Evolutionary conservation across 2,888 invertebrate genomes (phyloP), one percentile per base, ranked within the genome.

Genomic region (Eristalis tenax): DNA sequence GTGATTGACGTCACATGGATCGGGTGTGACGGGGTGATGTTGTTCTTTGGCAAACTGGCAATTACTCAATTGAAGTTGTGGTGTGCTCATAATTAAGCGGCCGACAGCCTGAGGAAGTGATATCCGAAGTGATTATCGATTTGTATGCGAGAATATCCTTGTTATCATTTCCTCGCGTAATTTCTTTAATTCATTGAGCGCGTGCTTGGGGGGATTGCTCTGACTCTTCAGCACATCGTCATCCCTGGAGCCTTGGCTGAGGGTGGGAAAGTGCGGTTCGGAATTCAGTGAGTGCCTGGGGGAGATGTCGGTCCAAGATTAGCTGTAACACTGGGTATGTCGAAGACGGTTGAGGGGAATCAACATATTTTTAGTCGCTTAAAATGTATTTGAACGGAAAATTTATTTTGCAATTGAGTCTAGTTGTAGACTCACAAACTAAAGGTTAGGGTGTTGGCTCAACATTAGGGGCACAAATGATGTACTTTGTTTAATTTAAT

Each of bases 111-210:
- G 32, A 15, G 59, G 64, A 75, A 26, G 61, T 61, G 6, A 61
- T 71, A 71, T 65, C 56, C 28, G 43, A 50, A 75, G 64, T 75
- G 75, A 69, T 81, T 81, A 81, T 69, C 64, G 69, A 81, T 81
- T 75, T 56, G 28, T 63, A 68, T 73, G 18, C 71, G 23, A 23
- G 59, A 26, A 23, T 13, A 13, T 28, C 74, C 38, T 64, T 43
- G 69, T 64, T 70, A 69, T 81, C 57, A 32, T 65, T 57, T 32
- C 22, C 57, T 59, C 69, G 63, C 38, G 28, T 81, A 81, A 81
- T 74, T 81, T 38, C 66, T 61, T 63, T 68, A 71, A 71, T 71
- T 71, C 28, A 40, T 26, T 59, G 61, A 38, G 40, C n/a, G 38
- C 11, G 59, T n/a, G 35, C 26, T 18, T 32, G 32, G 6, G n/a